Evolutionary conservation across 2,888 invertebrate species (phyloP).

Genomic region (Brachyptera putata): DNA sequence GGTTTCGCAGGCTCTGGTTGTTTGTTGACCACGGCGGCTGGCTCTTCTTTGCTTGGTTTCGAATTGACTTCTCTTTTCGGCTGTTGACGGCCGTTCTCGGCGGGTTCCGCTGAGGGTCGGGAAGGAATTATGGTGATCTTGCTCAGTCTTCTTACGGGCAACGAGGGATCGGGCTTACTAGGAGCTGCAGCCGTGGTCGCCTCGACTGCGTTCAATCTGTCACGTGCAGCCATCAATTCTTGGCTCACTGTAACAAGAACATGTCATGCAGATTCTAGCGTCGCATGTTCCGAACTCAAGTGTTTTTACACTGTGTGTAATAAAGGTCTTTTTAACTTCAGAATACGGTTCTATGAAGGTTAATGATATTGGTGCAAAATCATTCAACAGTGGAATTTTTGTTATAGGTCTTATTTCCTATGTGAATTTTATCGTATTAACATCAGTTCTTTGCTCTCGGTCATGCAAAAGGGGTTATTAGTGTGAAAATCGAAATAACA

Average conservation of each 20-base stretch:
- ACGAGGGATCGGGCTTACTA: slow-evolving; percentile 37
- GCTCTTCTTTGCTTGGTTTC: neutral
- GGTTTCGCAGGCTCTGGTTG: neutral
- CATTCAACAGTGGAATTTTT: too few species aligned
- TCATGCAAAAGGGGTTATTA: too few species aligned
- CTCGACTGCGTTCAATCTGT: slow-evolving; percentile 16
- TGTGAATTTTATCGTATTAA: too few species aligned
- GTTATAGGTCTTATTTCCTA: too few species aligned
- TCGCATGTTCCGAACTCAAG: too few species aligned
- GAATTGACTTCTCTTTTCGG: neutral
- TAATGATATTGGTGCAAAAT: too few species aligned
- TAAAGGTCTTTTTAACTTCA: too few species aligned
- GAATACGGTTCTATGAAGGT: too few species aligned
- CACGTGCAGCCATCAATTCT: slow-evolving; percentile 4
- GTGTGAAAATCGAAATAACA: too few species aligned
- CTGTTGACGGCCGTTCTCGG: slow-evolving; percentile 17
- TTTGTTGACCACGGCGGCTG: slow-evolving; percentile 8
- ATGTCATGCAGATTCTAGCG: too few species aligned
- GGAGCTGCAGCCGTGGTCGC: slow-evolving; percentile 16
- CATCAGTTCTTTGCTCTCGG: too few species aligned
- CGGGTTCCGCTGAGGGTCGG: slow-evolving; percentile 37
- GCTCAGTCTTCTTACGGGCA: slow-evolving; percentile 42
- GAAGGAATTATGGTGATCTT: slow-evolving; percentile 48
- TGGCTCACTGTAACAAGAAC: slow-evolving; percentile 1
- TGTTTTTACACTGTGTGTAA: too few species aligned